Percentiles rank a stretch among this genome's conserved stretches.
Evolutionary conservation across 2,888 invertebrate genomes (phyloP).

Genomic region (Apodemia duryi): DNA sequence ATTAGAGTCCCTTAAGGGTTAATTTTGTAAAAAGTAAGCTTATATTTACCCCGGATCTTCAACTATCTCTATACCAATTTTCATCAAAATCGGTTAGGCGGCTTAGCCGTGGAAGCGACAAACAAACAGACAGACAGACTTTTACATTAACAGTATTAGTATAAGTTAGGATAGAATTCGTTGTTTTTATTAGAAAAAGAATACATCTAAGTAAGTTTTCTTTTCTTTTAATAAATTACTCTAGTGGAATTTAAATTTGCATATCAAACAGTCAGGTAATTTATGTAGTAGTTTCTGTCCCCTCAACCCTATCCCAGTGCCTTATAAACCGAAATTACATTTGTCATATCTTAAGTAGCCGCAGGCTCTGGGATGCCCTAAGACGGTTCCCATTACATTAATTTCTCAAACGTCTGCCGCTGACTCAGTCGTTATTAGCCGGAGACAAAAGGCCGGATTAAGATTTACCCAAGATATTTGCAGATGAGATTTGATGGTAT

Average conservation of each 20-base stretch:
- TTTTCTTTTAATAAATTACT: too few species aligned
- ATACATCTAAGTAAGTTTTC: too few species aligned
- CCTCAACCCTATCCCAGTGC: conserved; percentile 14
- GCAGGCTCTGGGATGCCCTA: conserved; percentile 46
- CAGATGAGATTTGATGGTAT: conserved; percentile 55
- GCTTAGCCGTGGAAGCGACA: not conserved
- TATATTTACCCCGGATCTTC: too few species aligned
- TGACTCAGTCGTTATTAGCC: conserved; percentile 55
- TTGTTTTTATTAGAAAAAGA: not conserved
- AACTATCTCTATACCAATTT: too few species aligned
- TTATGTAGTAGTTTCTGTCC: not conserved
- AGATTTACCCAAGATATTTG: conserved; percentile 69
- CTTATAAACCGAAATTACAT: conserved; percentile 35
- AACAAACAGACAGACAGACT: not conserved
- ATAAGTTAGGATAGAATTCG: not conserved
- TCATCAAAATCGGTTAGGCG: too few species aligned
- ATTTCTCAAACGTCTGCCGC: conserved; percentile 55
- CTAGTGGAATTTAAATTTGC: not conserved
- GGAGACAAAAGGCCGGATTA: conserved; percentile 53
- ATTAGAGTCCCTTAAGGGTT: too few species aligned
- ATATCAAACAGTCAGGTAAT: conserved; percentile 9
- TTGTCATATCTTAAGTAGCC: conserved; percentile 40
- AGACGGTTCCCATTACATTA: conserved; percentile 53
- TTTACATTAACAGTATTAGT: not conserved
- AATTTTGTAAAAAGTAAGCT: too few species aligned